Base-by-base conservation (phyloP, 2,888 invertebrate genomes). In the Philereme transversata region DNA sequence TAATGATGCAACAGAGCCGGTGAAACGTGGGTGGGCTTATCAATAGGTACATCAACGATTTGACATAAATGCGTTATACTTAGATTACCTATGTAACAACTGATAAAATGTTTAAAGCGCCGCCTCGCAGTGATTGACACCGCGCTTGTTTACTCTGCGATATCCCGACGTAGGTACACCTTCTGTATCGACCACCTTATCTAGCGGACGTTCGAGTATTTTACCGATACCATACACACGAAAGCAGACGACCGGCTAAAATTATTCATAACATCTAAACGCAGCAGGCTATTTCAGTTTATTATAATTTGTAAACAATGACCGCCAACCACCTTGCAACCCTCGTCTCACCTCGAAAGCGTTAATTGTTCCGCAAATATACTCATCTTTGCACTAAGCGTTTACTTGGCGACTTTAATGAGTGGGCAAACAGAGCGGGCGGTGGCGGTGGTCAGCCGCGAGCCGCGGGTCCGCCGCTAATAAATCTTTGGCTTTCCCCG, bases 361-460 rank as follows among this genome's bases (percentile, higher is more conserved):
- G 89, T 88, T 91, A 90, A 91, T 90, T 90, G 86, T 83, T 86
- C 84, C 84, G 88, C 91, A 90, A 91, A 91, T 89, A 90, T 87
- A 90, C 88, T 90, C 88, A 85, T 91, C 90, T 89, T 90, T 76
- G 84, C 86, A 83, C 83, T 89, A 90, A 90, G 82, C 88, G 90
- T 86, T 89, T 86, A 83, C 87, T 86, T 82, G 87, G 84, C 81
- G 83, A 88, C 87, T 90, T 89, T 90, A 91, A 91, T 90, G 90
- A 90, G 80, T 88, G 87, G 86, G 85, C 90, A 91, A 91, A 90
- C 90, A 90, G 76, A 86, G 76, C 69, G 73, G 86, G 77, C 69
- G 71, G 69, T 72, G 77, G 81, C 76, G 83, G 67, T 81, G 88
- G 88, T 86, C 84, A 84, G 83, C 84, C 85, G 60, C 70, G 79